A percentile compares a stretch with the other conserved stretches of the same genome.
phyloP scores from a whole-genome alignment of 2,797 vertebrate species.

The Babyrousa celebensis region DNA sequence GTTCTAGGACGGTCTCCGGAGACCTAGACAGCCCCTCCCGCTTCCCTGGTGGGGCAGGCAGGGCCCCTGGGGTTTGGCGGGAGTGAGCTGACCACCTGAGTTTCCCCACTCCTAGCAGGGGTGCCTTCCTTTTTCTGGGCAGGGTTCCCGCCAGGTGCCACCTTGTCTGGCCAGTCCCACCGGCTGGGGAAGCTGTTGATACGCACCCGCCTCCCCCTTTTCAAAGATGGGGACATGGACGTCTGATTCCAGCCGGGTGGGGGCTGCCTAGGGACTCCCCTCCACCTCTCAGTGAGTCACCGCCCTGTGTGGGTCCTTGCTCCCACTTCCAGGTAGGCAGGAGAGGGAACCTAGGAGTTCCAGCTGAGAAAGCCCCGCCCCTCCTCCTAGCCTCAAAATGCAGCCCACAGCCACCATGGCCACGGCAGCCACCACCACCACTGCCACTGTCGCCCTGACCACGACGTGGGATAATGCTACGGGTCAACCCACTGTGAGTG shows the following conservation, averaged over 20 bases:
- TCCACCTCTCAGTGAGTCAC: conserved; percentile 51
- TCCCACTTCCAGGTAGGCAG: background rate
- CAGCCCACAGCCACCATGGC: conserved; percentile 77
- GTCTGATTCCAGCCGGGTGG: background rate
- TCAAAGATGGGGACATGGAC: background rate
- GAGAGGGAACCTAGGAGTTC: background rate
- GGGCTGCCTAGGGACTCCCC: background rate
- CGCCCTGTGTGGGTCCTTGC: background rate
- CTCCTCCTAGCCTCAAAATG: background rate
- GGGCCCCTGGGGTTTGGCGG: background rate
- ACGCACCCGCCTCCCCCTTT: background rate
- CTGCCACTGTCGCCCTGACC: conserved; percentile 93
- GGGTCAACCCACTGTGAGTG: conserved; percentile 95
- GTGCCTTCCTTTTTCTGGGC: background rate
- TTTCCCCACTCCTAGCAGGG: background rate
- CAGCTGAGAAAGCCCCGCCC: background rate
- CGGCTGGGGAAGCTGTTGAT: background rate
- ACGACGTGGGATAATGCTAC: conserved; percentile 96
- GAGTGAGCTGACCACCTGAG: background rate
- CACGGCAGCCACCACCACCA: conserved; percentile 83
- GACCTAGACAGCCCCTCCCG: background rate
- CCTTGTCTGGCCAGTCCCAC: conserved; percentile 6
- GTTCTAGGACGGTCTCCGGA: background rate
- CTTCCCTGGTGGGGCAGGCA: background rate
- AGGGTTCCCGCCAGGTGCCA: background rate